phyloP scores from a whole-genome alignment of 2,113 vertebrate species.

The Myrmecobius fasciatus region DNA sequence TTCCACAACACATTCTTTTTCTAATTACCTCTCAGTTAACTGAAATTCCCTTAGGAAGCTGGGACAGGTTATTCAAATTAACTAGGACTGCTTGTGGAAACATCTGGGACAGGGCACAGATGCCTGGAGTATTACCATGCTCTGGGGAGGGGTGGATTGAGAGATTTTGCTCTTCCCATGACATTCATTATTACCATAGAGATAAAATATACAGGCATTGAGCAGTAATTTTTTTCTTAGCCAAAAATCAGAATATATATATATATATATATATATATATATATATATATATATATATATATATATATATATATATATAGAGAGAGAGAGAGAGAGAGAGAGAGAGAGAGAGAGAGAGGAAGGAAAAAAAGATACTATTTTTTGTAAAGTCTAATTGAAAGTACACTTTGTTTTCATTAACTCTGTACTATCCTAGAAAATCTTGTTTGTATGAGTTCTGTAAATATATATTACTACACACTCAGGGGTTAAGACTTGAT shows the following conservation, averaged over 20 bases:
- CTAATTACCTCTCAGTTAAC: not conserved
- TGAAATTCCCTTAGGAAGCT: not conserved
- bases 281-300: too few species aligned
- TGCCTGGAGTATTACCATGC: not conserved
- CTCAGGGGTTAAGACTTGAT: not conserved
- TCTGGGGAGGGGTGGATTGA: not conserved
- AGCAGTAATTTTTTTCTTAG: not conserved
- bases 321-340: too few species aligned
- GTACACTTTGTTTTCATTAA: not conserved
- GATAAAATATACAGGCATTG: not conserved
- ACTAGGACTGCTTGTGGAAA: not conserved
- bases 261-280: too few species aligned
- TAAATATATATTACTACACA: not conserved
- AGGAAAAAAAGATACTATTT: not conserved
- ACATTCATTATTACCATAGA: not conserved
- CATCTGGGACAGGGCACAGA: not conserved
- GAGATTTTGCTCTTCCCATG: not conserved
- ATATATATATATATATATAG: too few species aligned
- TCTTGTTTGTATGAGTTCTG: not conserved
- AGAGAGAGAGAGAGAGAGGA: too few species aligned
- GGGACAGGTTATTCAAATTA: not conserved
- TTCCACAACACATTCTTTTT: not conserved
- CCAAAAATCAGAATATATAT: not conserved
- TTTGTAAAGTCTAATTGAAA: not conserved
- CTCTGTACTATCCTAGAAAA: not conserved